phyloP scores from a whole-genome alignment of 2,113 vertebrate genomes.

The Oncorhynchus masou region DNA sequence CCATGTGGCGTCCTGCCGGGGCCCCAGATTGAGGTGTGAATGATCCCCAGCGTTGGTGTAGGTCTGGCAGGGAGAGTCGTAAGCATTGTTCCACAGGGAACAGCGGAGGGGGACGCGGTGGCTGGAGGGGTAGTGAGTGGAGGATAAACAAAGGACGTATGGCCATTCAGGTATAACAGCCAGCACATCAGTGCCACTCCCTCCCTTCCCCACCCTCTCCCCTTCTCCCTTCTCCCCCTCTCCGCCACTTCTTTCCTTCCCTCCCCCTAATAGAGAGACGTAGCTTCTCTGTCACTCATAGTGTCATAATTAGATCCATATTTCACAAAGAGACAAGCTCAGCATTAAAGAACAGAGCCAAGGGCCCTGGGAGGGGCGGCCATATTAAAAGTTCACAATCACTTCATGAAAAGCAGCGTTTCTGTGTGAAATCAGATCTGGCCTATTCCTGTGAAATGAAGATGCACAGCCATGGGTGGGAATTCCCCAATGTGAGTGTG shows the following conservation, averaged over 20 bases:
- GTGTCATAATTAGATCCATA: constrained; percentile 32
- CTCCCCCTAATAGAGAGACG: neutral
- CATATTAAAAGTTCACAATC: constrained; percentile 16
- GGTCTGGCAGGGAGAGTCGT: neutral
- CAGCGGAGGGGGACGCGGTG: neutral
- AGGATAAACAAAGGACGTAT: neutral
- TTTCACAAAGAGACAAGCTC: constrained; percentile 26
- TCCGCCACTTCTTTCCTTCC: neutral
- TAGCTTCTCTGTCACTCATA: neutral
- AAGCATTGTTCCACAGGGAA: neutral
- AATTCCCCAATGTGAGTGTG: no score
- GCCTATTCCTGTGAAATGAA: no score
- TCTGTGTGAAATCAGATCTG: neutral
- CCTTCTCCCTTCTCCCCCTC: neutral
- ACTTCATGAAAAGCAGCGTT: no score
- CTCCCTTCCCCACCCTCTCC: neutral
- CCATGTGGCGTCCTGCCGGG: neutral
- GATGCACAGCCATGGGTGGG: no score
- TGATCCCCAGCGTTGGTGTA: neutral
- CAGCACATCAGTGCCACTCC: neutral
- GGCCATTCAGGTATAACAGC: no score
- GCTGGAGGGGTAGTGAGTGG: neutral
- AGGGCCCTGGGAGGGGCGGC: neutral
- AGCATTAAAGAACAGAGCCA: constrained; percentile 14
- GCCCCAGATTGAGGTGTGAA: neutral